Conservation (phyloP, 1,140 invertebrate species). For the Ooceraea biroi region DNA sequence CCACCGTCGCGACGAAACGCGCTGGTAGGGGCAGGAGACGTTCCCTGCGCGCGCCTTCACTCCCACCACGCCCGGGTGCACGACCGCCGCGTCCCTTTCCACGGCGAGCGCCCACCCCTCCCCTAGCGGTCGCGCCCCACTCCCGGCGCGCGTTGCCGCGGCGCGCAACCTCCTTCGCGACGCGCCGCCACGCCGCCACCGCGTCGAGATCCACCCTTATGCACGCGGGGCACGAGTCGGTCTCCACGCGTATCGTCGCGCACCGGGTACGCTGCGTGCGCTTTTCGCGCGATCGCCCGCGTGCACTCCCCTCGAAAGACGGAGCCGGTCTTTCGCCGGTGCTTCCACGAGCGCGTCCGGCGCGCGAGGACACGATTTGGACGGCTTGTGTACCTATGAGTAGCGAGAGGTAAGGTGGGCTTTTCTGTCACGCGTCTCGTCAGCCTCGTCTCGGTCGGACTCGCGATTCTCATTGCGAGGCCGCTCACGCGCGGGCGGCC, state of each 20-base stretch:
- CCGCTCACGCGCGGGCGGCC: background rate
- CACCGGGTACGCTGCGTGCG: slow-evolving; percentile 3
- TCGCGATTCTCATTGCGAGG: background rate
- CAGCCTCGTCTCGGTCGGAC: background rate
- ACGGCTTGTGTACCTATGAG: slow-evolving; percentile 4
- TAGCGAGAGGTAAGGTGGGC: slow-evolving; percentile 28
- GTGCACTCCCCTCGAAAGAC: background rate
- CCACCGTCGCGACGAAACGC: slow-evolving; percentile 44
- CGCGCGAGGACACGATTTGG: background rate
- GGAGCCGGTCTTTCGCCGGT: background rate
- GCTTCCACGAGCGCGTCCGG: background rate
- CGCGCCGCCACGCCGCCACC: slow-evolving; percentile 31
- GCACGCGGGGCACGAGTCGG: slow-evolving; percentile 41
- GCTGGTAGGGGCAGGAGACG: slow-evolving; percentile 56
- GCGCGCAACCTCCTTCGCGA: slow-evolving; percentile 62
- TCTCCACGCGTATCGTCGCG: slow-evolving; percentile 47
- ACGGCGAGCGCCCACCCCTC: background rate
- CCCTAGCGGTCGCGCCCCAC: slow-evolving; percentile 4
- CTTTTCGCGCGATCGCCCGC: slow-evolving; percentile 27
- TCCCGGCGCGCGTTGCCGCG: background rate
- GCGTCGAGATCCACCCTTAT: slow-evolving; percentile 75
- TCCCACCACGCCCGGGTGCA: slow-evolving; percentile 2
- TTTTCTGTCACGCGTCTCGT: background rate
- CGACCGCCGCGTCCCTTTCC: background rate
- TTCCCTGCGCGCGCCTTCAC: slow-evolving; percentile 69